phyloP scores from a whole-genome alignment of 2,888 invertebrate species.

The Plebejus anna region DNA sequence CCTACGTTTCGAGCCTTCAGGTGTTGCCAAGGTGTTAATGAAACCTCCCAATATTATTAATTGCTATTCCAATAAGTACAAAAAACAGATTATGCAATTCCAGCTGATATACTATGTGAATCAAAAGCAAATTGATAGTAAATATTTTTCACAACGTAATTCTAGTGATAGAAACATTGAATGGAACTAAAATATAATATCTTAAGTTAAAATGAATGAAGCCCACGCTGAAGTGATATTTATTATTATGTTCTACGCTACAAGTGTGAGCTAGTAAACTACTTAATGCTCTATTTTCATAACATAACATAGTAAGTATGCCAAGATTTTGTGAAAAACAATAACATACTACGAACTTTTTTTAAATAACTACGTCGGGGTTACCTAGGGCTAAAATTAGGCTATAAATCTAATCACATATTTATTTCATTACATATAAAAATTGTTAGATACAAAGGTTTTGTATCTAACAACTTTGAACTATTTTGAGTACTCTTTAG shows the following conservation, averaged over 20 bases:
- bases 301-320: not conserved
- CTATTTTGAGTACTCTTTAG: not conserved
- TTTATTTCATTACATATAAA: too few species aligned
- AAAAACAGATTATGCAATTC: not conserved
- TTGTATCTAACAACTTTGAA: too few species aligned
- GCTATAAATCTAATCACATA: not conserved
- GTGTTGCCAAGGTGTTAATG: not conserved
- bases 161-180: constrained; percentile 5
- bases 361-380: not conserved
- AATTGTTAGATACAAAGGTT: not conserved
- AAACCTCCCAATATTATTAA: not conserved
- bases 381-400: not conserved
- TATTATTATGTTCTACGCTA: constrained; percentile 32
- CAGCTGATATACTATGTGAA: not conserved
- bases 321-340: not conserved
- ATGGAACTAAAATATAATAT: not conserved
- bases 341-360: not conserved
- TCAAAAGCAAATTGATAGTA: not conserved
- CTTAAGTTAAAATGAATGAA: constrained; percentile 25
- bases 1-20: constrained; percentile 36
- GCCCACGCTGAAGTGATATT: constrained; percentile 2
- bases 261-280: constrained; percentile 26
- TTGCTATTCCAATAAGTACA: too few species aligned
- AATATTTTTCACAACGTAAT: not conserved
- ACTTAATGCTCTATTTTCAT: constrained; percentile 24